Conservation (phyloP, 2,888 invertebrate species). For the Tetranychus truncatus region DNA sequence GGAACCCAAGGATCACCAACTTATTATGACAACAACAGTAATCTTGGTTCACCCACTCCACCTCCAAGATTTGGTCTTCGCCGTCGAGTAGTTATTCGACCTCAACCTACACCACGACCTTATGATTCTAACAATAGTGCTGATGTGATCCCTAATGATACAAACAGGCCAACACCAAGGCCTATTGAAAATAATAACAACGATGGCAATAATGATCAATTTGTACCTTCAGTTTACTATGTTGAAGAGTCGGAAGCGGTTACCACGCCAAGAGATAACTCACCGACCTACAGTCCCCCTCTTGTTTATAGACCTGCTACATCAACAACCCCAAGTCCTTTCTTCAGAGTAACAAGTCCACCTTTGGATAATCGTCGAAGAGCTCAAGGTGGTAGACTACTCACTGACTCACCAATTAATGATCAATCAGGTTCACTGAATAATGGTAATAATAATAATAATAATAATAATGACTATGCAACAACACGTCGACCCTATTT, state of each 20-base stretch:
- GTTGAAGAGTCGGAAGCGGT: neutral
- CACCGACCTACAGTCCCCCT: neutral
- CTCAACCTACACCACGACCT: neutral
- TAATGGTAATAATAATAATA: too few relatives aligned
- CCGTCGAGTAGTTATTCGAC: neutral
- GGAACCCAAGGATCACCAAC: neutral
- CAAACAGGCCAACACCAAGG: neutral
- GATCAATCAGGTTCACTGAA: neutral
- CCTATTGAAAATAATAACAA: neutral
- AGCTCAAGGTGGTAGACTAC: neutral
- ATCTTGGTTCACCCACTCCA: constrained; percentile 2
- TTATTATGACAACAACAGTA: constrained; percentile 1
- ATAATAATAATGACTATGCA: neutral
- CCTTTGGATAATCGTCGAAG: neutral
- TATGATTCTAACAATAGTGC: neutral
- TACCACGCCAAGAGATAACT: neutral
- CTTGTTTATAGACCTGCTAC: neutral
- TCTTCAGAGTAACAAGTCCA: neutral
- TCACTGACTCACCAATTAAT: neutral
- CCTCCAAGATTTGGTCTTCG: constrained; percentile 10
- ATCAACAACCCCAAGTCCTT: neutral
- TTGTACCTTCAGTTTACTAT: constrained; percentile 1
- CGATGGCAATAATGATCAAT: constrained; percentile 3
- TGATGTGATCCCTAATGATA: neutral
- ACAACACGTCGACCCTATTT: constrained; percentile 4